These are phyloP conservation scores for Drosophila multiciliata DNA, from an alignment of 2,888 invertebrate species.

Conservation along the genomic window DNA sequence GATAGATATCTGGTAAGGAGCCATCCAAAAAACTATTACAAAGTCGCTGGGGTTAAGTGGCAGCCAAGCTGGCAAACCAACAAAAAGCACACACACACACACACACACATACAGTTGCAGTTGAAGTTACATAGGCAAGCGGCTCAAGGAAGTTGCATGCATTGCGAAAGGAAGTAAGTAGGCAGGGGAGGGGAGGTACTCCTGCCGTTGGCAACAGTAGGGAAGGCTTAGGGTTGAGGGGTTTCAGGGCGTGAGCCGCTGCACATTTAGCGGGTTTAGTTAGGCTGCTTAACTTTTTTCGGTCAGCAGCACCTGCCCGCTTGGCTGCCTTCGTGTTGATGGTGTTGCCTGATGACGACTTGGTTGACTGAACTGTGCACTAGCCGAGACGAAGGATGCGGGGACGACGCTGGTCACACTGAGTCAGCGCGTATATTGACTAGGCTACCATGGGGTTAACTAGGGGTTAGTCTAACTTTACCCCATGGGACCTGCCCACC, in stretches of 20 bases:
- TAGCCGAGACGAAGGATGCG: background rate
- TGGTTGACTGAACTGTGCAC: slow-evolving; percentile 44
- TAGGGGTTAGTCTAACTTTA: slow-evolving; percentile 43
- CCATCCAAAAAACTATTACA: slow-evolving; percentile 60
- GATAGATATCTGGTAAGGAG: slow-evolving; percentile 28
- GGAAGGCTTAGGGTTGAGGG: background rate
- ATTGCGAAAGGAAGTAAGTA: slow-evolving; percentile 5
- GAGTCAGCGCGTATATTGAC: slow-evolving; percentile 49
- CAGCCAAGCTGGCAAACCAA: slow-evolving; percentile 23
- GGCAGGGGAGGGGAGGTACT: background rate
- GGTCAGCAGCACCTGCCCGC: slow-evolving; percentile 57
- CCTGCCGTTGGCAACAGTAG: slow-evolving; percentile 22
- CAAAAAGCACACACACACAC: slow-evolving; percentile 8
- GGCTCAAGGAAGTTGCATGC: slow-evolving; percentile 19
- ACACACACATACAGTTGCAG: background rate
- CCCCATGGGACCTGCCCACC: slow-evolving; percentile 12
- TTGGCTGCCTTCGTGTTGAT: slow-evolving; percentile 25
- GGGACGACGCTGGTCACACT: slow-evolving; percentile 6
- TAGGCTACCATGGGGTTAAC: slow-evolving; percentile 43
- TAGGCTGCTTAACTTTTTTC: slow-evolving; percentile 54
- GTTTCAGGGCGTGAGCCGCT: slow-evolving; percentile 11
- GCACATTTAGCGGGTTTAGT: slow-evolving; percentile 42
- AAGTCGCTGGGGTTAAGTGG: slow-evolving; percentile 65
- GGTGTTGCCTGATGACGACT: slow-evolving; percentile 40
- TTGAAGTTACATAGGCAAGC: background rate